Evolutionary conservation across 2,113 vertebrate species (phyloP).

Genomic region (Diglossa brunneiventris): DNA sequence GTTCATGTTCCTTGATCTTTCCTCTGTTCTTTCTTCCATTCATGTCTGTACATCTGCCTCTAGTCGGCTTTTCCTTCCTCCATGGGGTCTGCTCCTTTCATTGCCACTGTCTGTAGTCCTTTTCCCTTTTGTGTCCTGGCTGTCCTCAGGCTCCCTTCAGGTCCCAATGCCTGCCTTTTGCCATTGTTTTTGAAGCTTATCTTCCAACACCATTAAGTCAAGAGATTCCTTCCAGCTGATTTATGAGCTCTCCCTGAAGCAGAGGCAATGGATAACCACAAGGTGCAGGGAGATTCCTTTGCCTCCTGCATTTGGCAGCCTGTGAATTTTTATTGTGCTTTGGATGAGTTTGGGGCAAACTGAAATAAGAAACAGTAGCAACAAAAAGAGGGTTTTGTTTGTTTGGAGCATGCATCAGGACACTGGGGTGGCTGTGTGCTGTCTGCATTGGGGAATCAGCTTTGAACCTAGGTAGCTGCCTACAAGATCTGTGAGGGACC

Average conservation of each 20-base stretch:
- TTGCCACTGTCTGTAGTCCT: not conserved
- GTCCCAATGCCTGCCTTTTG: not conserved
- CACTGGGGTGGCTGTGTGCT: not conserved
- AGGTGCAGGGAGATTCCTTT: not conserved
- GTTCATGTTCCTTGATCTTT: not conserved
- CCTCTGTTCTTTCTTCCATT: not conserved
- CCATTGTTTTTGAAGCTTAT: not conserved
- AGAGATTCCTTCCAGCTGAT: not conserved
- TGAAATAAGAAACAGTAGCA: not conserved
- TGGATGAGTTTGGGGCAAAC: not conserved
- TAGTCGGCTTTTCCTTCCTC: not conserved
- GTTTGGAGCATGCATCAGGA: accelerated
- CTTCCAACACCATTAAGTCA: not conserved
- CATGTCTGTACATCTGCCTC: not conserved
- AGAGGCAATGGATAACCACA: not conserved
- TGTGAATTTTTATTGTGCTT: not conserved
- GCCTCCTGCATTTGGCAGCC: not conserved
- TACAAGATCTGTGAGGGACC: accelerated
- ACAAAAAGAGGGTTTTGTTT: not conserved
- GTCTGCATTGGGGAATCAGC: not conserved
- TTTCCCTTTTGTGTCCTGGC: not conserved
- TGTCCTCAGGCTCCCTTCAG: not conserved
- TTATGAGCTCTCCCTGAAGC: not conserved
- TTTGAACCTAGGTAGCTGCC: not conserved
- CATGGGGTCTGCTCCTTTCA: not conserved